Conservation (phyloP, 2,113 vertebrate species). For the Nothobranchius kuhntae region DNA sequence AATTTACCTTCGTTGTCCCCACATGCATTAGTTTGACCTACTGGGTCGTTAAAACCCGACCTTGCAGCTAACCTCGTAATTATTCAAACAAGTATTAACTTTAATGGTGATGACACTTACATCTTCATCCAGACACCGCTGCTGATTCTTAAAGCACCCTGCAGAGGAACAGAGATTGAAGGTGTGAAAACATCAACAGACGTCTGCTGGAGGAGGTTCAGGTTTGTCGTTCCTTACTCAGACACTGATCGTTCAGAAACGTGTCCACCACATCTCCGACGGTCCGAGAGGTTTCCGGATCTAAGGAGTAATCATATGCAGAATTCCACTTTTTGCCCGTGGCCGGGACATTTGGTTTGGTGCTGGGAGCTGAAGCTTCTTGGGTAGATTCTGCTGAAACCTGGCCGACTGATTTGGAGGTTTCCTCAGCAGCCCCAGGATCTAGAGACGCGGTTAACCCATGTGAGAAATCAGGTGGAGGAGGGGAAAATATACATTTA, state of each 20-base stretch:
- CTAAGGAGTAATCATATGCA: background rate
- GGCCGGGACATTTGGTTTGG: background rate
- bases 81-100: too few relatives aligned
- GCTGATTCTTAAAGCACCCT: background rate
- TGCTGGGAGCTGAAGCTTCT: background rate
- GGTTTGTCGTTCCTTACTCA: background rate
- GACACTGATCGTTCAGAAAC: background rate
- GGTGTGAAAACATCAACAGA: too few relatives aligned
- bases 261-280: constrained; percentile 11
- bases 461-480: too few relatives aligned
- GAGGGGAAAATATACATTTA: too few relatives aligned
- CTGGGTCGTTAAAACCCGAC: too few relatives aligned
- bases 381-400: background rate
- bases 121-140: background rate
- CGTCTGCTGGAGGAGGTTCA: too few relatives aligned
- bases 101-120: background rate
- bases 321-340: background rate
- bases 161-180: background rate
- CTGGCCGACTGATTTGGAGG: background rate
- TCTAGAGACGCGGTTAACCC: too few relatives aligned
- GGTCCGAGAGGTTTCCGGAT: background rate
- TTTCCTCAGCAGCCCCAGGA: background rate
- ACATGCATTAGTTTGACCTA: too few relatives aligned
- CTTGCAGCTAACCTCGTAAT: too few relatives aligned
- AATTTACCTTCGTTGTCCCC: too few relatives aligned